Conservation (phyloP, 2,888 invertebrate genomes). For the Escarpia spicata region DNA sequence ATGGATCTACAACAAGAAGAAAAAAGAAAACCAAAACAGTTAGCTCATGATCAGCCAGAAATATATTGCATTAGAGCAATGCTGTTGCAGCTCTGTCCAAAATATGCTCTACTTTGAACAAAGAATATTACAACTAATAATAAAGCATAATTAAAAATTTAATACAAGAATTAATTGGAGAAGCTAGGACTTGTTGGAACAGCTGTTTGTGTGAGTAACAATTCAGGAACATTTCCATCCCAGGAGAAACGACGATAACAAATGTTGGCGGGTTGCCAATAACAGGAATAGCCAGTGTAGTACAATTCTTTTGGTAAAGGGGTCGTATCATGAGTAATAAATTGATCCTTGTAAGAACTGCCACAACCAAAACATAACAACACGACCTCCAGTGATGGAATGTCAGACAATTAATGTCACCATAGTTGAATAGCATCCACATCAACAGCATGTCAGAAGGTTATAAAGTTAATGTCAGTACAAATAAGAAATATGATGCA, state of each 20-base stretch:
- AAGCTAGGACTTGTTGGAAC: neutral
- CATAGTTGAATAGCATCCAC: neutral
- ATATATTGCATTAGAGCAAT: too few relatives aligned
- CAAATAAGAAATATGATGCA: neutral
- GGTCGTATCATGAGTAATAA: neutral
- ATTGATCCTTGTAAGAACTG: neutral
- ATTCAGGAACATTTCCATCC: neutral
- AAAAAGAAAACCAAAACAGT: too few relatives aligned
- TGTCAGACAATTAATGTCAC: neutral
- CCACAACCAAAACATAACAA: neutral
- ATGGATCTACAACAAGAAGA: too few relatives aligned
- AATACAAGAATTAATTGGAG: neutral
- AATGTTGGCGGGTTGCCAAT: neutral
- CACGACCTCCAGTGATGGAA: neutral
- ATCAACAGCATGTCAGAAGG: neutral
- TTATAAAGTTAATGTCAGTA: neutral
- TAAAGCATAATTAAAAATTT: neutral
- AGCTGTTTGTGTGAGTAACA: neutral
- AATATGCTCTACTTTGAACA: too few relatives aligned
- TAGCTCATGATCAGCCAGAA: too few relatives aligned
- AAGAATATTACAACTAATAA: neutral
- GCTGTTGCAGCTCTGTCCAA: too few relatives aligned
- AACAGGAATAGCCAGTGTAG: neutral
- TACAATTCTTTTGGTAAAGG: neutral
- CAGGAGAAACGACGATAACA: neutral